Evolutionary conservation across 2,888 invertebrate species (phyloP).

Genomic region (Lepidochrysops patricia): DNA sequence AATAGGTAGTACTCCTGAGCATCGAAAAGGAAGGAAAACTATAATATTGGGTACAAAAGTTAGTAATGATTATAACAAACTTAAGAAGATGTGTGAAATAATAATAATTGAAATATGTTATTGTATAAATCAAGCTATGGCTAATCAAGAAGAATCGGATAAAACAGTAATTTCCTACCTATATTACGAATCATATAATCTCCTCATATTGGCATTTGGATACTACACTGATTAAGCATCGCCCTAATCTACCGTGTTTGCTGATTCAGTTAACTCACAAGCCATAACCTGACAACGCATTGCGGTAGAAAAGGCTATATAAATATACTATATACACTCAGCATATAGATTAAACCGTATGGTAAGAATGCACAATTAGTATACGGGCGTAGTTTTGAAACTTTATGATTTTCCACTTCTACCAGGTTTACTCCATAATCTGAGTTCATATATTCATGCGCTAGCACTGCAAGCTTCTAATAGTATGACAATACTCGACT

Average conservation of each 20-base stretch:
- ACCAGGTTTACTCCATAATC: constrained; percentile 17
- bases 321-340: constrained; percentile 11
- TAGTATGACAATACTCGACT: constrained; percentile 49
- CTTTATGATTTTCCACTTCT: background rate
- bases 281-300: background rate
- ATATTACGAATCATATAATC: constrained; percentile 35
- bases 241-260: constrained; percentile 33
- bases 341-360: background rate
- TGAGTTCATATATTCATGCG: constrained; percentile 34
- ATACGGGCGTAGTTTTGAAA: background rate
- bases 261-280: constrained; percentile 16
- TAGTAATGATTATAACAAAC: background rate
- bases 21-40: background rate
- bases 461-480: constrained; percentile 56
- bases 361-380: background rate
- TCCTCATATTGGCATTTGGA: constrained; percentile 47
- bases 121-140: constrained; percentile 7
- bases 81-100: background rate
- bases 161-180: constrained; percentile 1
- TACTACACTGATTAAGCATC: constrained; percentile 56
- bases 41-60: background rate
- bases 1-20: constrained; percentile 17
- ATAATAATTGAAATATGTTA: background rate
- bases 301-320: constrained; percentile 1
- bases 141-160: background rate